A percentile compares a stretch with the other conserved stretches of the same genome.
These are phyloP conservation scores for Pristiophorus japonicus DNA, from an alignment of 2,113 vertebrate species.

Conservation along the genomic window DNA sequence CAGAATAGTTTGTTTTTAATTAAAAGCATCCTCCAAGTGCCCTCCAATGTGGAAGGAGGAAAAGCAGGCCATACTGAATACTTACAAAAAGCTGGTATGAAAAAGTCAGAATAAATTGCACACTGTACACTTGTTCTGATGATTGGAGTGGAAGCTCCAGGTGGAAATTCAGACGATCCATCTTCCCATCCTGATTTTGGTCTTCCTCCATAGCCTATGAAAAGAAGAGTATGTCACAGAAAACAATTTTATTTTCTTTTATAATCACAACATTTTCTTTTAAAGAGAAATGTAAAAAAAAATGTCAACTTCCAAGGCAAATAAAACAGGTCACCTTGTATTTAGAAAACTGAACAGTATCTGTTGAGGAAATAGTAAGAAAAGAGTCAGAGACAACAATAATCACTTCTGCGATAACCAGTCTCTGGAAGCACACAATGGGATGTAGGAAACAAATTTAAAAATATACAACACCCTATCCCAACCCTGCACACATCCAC, in stretches of 20 bases:
- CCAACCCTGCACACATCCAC: not conserved
- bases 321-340: not conserved
- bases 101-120: slow-evolving; percentile 87
- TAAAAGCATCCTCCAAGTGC: not conserved
- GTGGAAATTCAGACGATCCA: slow-evolving; percentile 66
- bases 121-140: slow-evolving; percentile 67
- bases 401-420: not conserved
- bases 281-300: not conserved
- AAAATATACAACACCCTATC: not conserved
- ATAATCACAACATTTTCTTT: not conserved
- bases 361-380: not conserved
- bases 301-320: not conserved
- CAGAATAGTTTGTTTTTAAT: not conserved
- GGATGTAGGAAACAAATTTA: not conserved
- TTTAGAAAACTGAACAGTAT: not conserved
- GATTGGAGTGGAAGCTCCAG: slow-evolving; percentile 74
- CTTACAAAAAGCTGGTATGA: slow-evolving; percentile 82
- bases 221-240: not conserved
- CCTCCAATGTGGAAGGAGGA: not conserved
- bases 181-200: slow-evolving; percentile 79
- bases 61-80: slow-evolving; percentile 26
- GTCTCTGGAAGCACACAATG: not conserved
- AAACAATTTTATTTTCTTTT: not conserved
- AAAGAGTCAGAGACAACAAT: slow-evolving; percentile 12
- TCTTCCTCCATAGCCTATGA: slow-evolving; percentile 81